phyloP scores from a whole-genome alignment of 1,140 invertebrate genomes.

The Formica exsecta region DNA sequence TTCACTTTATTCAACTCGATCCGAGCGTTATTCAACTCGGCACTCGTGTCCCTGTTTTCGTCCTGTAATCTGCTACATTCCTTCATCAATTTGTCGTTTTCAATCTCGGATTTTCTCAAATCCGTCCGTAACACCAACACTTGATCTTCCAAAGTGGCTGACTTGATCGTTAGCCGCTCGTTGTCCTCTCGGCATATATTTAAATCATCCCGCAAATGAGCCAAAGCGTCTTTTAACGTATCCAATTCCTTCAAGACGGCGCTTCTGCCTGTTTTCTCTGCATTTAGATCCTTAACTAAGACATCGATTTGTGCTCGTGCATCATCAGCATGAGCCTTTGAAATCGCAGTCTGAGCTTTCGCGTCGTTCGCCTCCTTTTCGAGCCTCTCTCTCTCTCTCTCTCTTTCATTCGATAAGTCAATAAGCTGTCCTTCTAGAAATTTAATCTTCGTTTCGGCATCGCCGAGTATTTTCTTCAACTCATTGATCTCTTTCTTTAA shows the following conservation, averaged over 20 bases:
- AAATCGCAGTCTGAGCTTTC: conserved; percentile 7
- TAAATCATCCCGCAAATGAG: conserved; percentile 61
- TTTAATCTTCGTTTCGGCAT: conserved; percentile 42
- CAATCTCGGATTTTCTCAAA: conserved; percentile 16
- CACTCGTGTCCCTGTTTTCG: conserved; percentile 14
- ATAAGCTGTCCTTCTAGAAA: conserved; percentile 49
- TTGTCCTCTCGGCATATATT: conserved; percentile 57
- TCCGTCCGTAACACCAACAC: conserved; percentile 21
- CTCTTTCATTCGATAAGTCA: conserved; percentile 55
- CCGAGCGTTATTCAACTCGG: neutral
- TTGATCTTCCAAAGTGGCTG: conserved; percentile 33
- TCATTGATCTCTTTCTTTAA: conserved; percentile 58
- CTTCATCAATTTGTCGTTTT: conserved; percentile 55
- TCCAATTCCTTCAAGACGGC: conserved; percentile 48
- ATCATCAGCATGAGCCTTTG: conserved; percentile 16
- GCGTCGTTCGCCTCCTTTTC: conserved; percentile 18
- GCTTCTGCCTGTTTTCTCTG: conserved; percentile 33
- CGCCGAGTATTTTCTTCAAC: conserved; percentile 52
- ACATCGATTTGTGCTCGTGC: conserved; percentile 37
- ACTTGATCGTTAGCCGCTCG: conserved; percentile 50
- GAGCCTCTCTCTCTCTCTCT: conserved; percentile 60
- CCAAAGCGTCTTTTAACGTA: conserved; percentile 55
- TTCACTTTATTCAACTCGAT: neutral
- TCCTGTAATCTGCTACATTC: conserved; percentile 6
- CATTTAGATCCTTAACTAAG: conserved; percentile 38